phyloP scores from a whole-genome alignment of 1,140 invertebrate species.

The Eueides isabella region DNA sequence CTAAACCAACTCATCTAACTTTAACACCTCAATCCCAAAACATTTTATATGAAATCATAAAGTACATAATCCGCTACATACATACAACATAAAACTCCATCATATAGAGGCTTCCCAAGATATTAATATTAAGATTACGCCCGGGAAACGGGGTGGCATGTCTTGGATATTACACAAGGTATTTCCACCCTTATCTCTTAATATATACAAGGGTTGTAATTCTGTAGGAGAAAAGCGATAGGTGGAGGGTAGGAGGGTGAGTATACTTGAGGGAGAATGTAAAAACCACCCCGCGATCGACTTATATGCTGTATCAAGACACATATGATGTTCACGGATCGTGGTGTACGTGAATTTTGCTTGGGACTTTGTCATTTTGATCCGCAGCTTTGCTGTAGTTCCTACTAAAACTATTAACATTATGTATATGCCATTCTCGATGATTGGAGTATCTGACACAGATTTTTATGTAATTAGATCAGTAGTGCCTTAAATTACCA shows the following conservation, averaged over 20 bases:
- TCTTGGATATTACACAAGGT: conserved; percentile 22
- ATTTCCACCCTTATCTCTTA: conserved; percentile 26
- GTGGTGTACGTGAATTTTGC: conserved; percentile 39
- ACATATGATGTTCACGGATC: conserved; percentile 40
- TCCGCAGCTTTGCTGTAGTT: no score
- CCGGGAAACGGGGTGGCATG: conserved; percentile 52
- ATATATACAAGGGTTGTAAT: conserved; percentile 40
- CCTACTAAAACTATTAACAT: no score
- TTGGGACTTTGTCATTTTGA: neutral
- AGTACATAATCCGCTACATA: conserved; percentile 57
- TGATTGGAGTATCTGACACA: no score
- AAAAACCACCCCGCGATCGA: conserved; percentile 82
- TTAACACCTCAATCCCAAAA: conserved; percentile 17
- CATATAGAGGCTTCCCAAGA: conserved; percentile 73
- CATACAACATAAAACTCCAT: conserved; percentile 67
- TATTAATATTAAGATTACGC: conserved; percentile 81
- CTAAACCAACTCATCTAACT: conserved; percentile 5
- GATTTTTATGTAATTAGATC: no score
- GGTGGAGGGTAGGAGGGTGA: conserved; percentile 55
- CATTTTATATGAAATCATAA: conserved; percentile 50
- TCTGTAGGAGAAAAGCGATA: neutral
- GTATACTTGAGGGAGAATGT: conserved; percentile 76
- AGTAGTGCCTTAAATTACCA: no score
- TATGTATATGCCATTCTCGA: no score
- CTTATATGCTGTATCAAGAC: conserved; percentile 82